phyloP scores from a whole-genome alignment of 2,113 vertebrate genomes.

The Neotoma lepida region DNA sequence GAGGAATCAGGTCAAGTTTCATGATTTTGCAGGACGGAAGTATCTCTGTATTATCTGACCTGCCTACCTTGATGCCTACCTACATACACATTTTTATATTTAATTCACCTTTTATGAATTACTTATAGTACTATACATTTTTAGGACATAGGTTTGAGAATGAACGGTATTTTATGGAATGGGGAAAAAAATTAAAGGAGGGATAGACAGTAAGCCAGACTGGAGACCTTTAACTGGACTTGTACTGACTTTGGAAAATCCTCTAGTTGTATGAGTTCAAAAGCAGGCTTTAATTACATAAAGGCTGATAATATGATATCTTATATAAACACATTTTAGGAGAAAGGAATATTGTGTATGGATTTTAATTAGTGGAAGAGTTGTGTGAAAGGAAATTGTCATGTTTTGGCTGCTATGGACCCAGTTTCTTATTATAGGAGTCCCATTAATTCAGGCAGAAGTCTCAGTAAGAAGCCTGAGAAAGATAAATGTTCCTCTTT shows the following conservation, averaged over 20 bases:
- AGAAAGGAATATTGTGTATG: not conserved
- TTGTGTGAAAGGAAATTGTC: not conserved
- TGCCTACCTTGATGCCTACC: not conserved
- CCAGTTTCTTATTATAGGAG: not conserved
- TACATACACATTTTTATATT: not conserved
- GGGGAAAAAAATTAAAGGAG: not conserved
- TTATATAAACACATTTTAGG: not conserved
- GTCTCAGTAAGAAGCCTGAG: not conserved
- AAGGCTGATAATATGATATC: not conserved
- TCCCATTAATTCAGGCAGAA: constrained; percentile 17
- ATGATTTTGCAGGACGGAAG: not conserved
- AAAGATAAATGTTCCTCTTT: not conserved
- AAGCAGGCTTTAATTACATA: not conserved
- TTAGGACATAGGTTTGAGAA: not conserved
- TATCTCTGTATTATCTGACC: not conserved
- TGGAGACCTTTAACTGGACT: not conserved
- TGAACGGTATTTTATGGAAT: not conserved
- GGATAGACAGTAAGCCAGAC: not conserved
- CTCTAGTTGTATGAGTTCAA: not conserved
- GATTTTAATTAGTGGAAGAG: constrained; percentile 25
- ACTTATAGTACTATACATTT: not conserved
- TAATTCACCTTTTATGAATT: not conserved
- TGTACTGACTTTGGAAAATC: not conserved
- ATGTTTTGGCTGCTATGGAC: not conserved
- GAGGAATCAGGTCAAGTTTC: not conserved